These are phyloP conservation scores for Corythornis vintsioides DNA, from an alignment of 2,113 vertebrate species.

Conservation along the genomic window DNA sequence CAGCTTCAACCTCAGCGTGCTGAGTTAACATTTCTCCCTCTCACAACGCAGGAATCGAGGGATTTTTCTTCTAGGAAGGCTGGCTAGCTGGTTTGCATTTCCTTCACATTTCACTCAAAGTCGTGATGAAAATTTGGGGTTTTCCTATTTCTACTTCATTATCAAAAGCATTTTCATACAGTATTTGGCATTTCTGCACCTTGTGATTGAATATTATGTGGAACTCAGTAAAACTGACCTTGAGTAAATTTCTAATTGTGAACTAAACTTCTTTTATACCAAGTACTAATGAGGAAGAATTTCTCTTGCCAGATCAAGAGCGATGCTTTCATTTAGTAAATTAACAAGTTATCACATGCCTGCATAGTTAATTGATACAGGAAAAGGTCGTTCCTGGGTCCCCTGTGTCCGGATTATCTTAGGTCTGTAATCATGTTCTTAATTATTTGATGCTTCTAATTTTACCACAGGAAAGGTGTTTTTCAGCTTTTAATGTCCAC, in stretches of 20 bases:
- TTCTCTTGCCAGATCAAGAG: background rate
- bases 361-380: background rate
- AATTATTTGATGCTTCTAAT: background rate
- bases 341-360: background rate
- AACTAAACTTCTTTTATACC: background rate
- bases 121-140: background rate
- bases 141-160: background rate
- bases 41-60: background rate
- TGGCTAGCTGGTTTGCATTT: background rate
- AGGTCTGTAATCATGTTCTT: background rate
- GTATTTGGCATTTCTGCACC: background rate
- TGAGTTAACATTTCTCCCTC: background rate
- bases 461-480: background rate
- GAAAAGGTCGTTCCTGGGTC: background rate
- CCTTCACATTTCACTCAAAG: background rate
- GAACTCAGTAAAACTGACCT: background rate
- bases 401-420: background rate
- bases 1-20: background rate
- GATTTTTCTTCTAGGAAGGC: background rate
- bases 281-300: background rate
- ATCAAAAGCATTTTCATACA: background rate
- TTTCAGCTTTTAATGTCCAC: background rate
- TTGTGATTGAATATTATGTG: background rate
- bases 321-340: background rate
- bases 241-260: background rate